Evolutionary conservation across 2,888 invertebrate species (phyloP).

Genomic region (Latrodectus elegans): DNA sequence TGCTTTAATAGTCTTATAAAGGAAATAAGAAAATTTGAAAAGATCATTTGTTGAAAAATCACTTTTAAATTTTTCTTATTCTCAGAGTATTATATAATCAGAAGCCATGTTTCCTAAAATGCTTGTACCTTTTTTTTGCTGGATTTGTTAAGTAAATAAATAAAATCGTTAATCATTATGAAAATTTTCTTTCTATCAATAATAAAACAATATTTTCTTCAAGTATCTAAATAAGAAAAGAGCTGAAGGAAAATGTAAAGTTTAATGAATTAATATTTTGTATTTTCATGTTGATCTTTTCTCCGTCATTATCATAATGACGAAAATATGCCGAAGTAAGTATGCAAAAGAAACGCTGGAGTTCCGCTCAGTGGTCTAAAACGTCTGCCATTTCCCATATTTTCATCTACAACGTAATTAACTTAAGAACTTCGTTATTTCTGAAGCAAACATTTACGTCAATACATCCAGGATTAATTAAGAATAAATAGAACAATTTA

Average conservation of each 20-base stretch:
- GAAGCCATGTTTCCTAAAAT: too few species aligned
- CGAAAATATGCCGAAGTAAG: constrained; percentile 49
- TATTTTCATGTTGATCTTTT: constrained; percentile 28
- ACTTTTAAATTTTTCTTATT: too few species aligned
- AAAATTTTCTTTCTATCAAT: constrained; percentile 4
- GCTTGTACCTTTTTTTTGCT: too few species aligned
- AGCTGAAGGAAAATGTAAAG: constrained; percentile 9
- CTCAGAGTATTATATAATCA: too few species aligned
- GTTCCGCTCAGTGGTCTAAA: constrained; percentile 48
- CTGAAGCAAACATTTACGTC: constrained; percentile 61
- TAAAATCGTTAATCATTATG: not conserved
- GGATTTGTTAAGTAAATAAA: not conserved
- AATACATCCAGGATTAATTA: constrained; percentile 65
- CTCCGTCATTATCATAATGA: constrained; percentile 59
- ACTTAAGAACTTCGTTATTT: constrained; percentile 66
- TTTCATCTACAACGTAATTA: constrained; percentile 65
- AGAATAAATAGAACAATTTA: constrained; percentile 68
- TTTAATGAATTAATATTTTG: constrained; percentile 56
- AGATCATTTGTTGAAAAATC: too few species aligned
- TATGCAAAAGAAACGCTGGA: constrained; percentile 34
- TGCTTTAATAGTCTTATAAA: too few species aligned
- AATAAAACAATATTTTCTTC: constrained; percentile 18
- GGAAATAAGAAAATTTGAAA: too few species aligned
- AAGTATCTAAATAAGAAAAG: constrained; percentile 13
- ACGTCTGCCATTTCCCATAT: constrained; percentile 65